Percentiles rank a stretch among this genome's conserved stretches.
These are phyloP conservation scores for Sipha maydis DNA, from an alignment of 2,888 invertebrate genomes.

Conservation along the genomic window DNA sequence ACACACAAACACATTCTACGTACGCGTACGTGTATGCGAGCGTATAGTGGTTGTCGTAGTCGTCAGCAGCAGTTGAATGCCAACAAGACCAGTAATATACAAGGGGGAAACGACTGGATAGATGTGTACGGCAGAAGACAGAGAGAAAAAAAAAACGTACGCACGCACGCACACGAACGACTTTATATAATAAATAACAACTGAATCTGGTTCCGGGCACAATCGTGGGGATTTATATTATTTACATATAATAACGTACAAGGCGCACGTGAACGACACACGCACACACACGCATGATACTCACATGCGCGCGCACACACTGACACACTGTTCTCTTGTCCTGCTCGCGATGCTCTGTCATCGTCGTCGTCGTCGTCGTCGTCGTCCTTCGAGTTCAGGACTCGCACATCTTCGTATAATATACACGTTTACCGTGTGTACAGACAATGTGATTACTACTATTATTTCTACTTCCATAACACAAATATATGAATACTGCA, in stretches of 20 bases:
- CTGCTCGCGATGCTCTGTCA: not conserved
- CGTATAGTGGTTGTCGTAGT: slow-evolving; percentile 22
- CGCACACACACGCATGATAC: not conserved
- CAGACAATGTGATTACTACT: slow-evolving; percentile 4
- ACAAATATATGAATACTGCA: too few relatives aligned
- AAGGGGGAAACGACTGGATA: slow-evolving; percentile 59
- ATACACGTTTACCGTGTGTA: not conserved
- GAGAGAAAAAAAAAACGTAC: slow-evolving; percentile 27
- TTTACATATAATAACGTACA: slow-evolving; percentile 60
- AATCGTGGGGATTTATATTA: slow-evolving; percentile 61
- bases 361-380: not conserved
- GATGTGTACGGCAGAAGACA: slow-evolving; percentile 10
- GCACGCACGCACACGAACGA: slow-evolving; percentile 46
- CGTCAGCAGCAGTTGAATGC: slow-evolving; percentile 59
- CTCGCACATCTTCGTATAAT: slow-evolving; percentile 8
- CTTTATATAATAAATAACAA: slow-evolving; percentile 62
- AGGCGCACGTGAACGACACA: slow-evolving; percentile 51
- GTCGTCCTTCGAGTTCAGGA: slow-evolving; percentile 50
- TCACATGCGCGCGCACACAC: not conserved
- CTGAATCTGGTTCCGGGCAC: slow-evolving; percentile 58
- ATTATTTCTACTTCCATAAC: not conserved
- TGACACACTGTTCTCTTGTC: slow-evolving; percentile 1
- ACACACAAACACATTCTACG: not conserved
- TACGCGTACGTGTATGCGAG: not conserved
- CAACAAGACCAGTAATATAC: slow-evolving; percentile 55